These are phyloP conservation scores for Anhinga rufa DNA, from an alignment of 2,113 vertebrate genomes.

Conservation along the genomic window DNA sequence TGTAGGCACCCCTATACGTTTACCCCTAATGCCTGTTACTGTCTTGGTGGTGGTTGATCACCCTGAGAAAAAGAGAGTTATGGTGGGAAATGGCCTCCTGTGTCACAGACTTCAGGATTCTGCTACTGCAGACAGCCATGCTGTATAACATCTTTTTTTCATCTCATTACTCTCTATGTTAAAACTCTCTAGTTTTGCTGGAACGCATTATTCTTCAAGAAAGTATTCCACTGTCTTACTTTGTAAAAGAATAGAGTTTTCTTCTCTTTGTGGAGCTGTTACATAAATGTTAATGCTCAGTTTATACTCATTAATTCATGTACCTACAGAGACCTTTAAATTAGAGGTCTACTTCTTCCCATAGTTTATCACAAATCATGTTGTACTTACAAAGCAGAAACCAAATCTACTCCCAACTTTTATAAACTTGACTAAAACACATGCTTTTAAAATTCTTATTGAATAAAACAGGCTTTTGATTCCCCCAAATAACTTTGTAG, in stretches of 20 bases:
- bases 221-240: neutral
- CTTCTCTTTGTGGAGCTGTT: neutral
- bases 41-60: neutral
- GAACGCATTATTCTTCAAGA: neutral
- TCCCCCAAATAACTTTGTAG: neutral
- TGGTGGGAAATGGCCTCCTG: neutral
- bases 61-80: neutral
- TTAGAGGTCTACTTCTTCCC: neutral
- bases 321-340: neutral
- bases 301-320: neutral
- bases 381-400: neutral
- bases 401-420: neutral
- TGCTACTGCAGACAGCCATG: neutral
- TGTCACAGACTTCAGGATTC: neutral
- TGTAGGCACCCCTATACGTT: neutral
- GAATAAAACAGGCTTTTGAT: neutral
- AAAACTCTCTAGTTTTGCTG: neutral
- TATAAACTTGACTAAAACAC: neutral
- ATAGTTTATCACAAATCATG: neutral
- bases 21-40: neutral
- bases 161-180: neutral
- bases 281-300: neutral
- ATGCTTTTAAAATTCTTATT: neutral
- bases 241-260: neutral
- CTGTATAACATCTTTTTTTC: neutral